Evolutionary conservation across 2,888 invertebrate genomes (phyloP), one percentile per base, ranked within the genome.

Genomic region (Amphipyra berbera): DNA sequence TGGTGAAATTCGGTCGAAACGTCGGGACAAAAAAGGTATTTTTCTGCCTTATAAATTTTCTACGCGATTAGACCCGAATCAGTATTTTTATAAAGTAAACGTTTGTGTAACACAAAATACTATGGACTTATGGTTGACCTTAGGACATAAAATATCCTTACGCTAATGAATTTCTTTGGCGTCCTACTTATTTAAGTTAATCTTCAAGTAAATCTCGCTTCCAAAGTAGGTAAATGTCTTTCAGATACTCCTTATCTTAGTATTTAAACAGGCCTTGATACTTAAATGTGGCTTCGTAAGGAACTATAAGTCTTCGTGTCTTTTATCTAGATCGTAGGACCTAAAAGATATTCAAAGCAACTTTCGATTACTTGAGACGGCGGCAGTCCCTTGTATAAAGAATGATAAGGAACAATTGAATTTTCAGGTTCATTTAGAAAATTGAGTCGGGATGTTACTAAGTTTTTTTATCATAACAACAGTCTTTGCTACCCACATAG

Each of bases 241-340:
- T 56, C 38, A 79, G 50, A 79, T 73, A 64, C 47, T 44, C 30
- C 63, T 79, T 79, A 79, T 76, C 76, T 67, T 15, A 65, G 52
- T 60, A 61, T 62, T 73, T 73, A 60, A 69, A 73, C 42, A 68
- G 61, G 47, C 66, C 58, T 60, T 68, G 63, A 61, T 61, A 61
- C 58, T 61, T 56, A 61, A 78, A 63, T 46, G 52, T 61, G 56
- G 68, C 46, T 58, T 63, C 48, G 53, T 30, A 53, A 61, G 75
- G 59, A 67, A 57, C 66, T 69, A 61, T 70, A 71, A 61, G 58
- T 57, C 61, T 67, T 76, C 63, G 59, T 78, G 42, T 14, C 49
- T 53, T 42, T 55, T 69, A 65, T 78, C 78, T 57, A 58, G 63
- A 71, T 67, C 30, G 42, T 37, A 50, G 47, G n/a, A 49, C 54